Evolutionary conservation across 2,797 vertebrate genomes (phyloP), one percentile per base, ranked within the genome.

Genomic region (Holocentrus rufus): DNA sequence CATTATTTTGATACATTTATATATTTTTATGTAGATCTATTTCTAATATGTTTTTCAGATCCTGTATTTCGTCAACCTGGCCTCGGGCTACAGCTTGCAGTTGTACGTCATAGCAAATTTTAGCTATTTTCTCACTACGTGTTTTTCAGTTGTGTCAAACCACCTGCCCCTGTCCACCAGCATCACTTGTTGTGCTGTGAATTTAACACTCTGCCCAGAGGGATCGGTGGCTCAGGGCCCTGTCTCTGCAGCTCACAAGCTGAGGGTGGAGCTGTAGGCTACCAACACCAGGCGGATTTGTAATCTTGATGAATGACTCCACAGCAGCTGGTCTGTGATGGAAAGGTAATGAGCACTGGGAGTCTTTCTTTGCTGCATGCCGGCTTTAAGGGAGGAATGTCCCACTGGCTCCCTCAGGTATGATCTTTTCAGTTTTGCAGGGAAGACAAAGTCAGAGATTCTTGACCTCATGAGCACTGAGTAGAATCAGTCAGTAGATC

Each of bases 271-370:
- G 82, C 88, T 92, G 90, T 84, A 86, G 81, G 82, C 87, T 82
- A 87, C 83, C 71, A 65, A 47, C 90, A 86, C 77, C 44, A 63
- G 85, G 90, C 91, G 82, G 88, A 87, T 93, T 94, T 93, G 90
- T 93, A 92, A 91, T 93, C 91, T 92, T 95, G 94, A 93, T 93
- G 88, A 78, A 91, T 92, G 85, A 84, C 87, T 91, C 89, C 82
- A 87, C 91, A 93, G 93, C 93, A 94, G 91, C 91, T 92, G 93
- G 93, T 93, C 93, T 93, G 93, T 92, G 92, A 95, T 94, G 93
- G 93, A 94, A 94, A 95, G 92, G 93, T 94, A 95, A 95, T 93
- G 93, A 96, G 93, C 91, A 87, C 75, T 63, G 85, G 90, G 94
- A 95, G 89, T 1, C 70, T 85, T 88, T 89, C 89, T 91, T 87